A percentile compares a stretch with the other conserved stretches of the same genome.
Conservation (phyloP, 2,888 invertebrate species). For the Tuta absoluta region DNA sequence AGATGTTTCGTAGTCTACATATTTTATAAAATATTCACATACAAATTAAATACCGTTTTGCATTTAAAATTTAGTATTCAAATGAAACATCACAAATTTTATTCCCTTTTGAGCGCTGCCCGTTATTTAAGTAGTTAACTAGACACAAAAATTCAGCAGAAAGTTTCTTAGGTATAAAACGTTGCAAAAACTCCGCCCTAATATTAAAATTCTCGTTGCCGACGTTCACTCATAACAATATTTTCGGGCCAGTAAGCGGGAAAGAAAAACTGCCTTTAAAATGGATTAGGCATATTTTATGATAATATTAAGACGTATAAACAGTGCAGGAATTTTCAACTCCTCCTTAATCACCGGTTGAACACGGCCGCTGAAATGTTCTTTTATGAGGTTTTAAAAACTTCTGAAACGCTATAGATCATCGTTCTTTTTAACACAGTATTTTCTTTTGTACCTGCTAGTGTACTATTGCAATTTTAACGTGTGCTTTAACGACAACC, state of each 20-base stretch:
- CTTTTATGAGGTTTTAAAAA: background rate
- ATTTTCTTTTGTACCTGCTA: background rate
- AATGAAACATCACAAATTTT: background rate
- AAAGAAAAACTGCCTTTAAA: slow-evolving; percentile 65
- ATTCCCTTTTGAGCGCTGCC: background rate
- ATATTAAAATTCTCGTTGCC: slow-evolving; percentile 53
- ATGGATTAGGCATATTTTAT: slow-evolving; percentile 69
- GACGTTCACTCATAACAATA: slow-evolving; percentile 61
- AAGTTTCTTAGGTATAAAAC: slow-evolving; percentile 53
- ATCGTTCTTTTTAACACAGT: background rate
- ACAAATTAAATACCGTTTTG: too few species aligned
- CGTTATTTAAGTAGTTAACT: background rate
- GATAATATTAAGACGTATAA: slow-evolving; percentile 57
- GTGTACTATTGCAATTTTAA: background rate
- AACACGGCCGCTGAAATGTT: slow-evolving; percentile 19
- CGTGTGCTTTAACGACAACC: background rate
- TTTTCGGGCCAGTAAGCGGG: slow-evolving; percentile 60
- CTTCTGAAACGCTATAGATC: background rate
- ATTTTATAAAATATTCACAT: too few species aligned
- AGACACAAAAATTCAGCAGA: slow-evolving; percentile 29
- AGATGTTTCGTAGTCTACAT: too few species aligned
- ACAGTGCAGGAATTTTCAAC: slow-evolving; percentile 47
- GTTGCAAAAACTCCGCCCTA: slow-evolving; percentile 43
- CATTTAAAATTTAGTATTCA: background rate
- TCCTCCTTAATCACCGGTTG: slow-evolving; percentile 41